Conservation (phyloP, 2,888 invertebrate genomes). For the Ecdyonurus torrentis region DNA sequence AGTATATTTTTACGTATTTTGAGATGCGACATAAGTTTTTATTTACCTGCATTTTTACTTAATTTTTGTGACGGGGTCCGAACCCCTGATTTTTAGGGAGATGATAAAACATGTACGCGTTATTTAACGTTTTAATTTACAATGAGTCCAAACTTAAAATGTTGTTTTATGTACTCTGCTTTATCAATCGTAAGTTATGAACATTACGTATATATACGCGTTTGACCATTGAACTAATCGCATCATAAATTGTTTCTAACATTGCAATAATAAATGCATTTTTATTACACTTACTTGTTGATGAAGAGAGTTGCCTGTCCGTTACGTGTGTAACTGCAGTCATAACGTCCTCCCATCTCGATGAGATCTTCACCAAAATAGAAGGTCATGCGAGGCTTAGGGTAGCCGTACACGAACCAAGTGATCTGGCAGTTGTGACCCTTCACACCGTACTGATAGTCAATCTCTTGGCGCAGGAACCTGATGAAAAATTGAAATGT, state of each 20-base stretch:
- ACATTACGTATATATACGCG: too few species aligned
- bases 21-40: too few species aligned
- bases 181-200: too few species aligned
- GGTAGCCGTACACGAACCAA: conserved; percentile 93
- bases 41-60: too few species aligned
- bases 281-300: conserved; percentile 43
- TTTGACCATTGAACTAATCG: too few species aligned
- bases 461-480: conserved; percentile 74
- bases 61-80: too few species aligned
- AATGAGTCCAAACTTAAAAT: too few species aligned
- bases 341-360: conserved; percentile 68
- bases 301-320: conserved; percentile 81
- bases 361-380: conserved; percentile 70
- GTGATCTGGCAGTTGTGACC: conserved; percentile 78
- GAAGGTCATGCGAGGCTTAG: conserved; percentile 84
- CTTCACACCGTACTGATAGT: conserved; percentile 81
- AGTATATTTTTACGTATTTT: too few species aligned
- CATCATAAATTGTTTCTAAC: background rate
- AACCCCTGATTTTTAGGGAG: too few species aligned
- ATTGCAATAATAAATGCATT: background rate
- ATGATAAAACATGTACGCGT: too few species aligned
- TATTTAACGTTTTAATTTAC: too few species aligned
- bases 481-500: conserved; percentile 20
- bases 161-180: too few species aligned
- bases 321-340: conserved; percentile 73